phyloP scores from a whole-genome alignment of 2,888 invertebrate genomes.

The Gastrophysa polygoni region DNA sequence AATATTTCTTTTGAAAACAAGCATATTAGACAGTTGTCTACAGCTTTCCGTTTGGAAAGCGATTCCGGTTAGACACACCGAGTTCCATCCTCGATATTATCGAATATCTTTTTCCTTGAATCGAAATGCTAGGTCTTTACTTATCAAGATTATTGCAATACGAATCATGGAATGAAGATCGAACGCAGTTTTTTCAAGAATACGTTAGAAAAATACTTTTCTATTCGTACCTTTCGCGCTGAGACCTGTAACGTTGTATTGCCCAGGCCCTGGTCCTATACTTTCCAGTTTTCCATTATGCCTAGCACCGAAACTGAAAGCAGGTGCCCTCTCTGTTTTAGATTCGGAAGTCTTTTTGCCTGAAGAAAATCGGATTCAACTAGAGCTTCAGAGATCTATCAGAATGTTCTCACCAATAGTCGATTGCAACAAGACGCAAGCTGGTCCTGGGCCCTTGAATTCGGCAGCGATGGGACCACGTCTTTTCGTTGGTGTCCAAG shows the following conservation, averaged over 20 bases:
- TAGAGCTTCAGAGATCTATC: background rate
- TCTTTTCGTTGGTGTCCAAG: slow-evolving; percentile 89
- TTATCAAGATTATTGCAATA: no score
- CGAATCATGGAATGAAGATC: no score
- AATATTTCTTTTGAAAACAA: no score
- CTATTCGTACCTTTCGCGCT: slow-evolving; percentile 76
- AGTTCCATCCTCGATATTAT: no score
- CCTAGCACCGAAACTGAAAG: slow-evolving; percentile 79
- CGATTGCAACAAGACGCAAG: slow-evolving; percentile 80
- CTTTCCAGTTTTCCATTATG: slow-evolving; percentile 65
- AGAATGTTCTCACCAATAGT: slow-evolving; percentile 73
- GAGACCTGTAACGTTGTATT: slow-evolving; percentile 86
- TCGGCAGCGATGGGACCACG: slow-evolving; percentile 90
- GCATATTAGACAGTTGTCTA: no score
- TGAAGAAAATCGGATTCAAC: slow-evolving; percentile 52
- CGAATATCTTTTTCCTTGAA: no score
- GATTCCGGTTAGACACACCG: no score
- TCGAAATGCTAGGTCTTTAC: no score
- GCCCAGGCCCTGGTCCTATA: slow-evolving; percentile 87
- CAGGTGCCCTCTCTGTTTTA: slow-evolving; percentile 77
- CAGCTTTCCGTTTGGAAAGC: no score
- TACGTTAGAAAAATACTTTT: no score
- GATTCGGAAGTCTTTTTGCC: slow-evolving; percentile 81
- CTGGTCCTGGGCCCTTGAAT: slow-evolving; percentile 84
- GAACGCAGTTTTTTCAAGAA: no score